phyloP scores from a whole-genome alignment of 2,797 vertebrate species.

The Sebastes reedi region DNA sequence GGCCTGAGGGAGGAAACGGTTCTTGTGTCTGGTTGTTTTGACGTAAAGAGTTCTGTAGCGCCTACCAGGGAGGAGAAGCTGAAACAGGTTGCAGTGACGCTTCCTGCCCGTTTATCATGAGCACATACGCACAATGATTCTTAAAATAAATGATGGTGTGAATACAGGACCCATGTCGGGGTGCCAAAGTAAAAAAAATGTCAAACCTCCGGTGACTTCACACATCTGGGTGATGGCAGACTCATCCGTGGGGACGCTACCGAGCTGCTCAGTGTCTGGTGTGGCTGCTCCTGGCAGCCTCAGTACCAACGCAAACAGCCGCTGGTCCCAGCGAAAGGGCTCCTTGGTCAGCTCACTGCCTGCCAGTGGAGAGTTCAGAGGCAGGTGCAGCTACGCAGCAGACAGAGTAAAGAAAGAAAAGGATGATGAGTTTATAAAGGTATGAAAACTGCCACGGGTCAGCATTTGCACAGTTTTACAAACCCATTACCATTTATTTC shows the following conservation, averaged over 20 bases:
- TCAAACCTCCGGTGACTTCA: constrained; percentile 97
- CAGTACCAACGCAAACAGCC: constrained; percentile 95
- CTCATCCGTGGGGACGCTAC: constrained; percentile 96
- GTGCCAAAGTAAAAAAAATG: background rate
- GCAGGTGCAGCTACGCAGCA: constrained; percentile 91
- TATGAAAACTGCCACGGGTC: background rate
- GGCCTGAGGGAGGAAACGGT: no score
- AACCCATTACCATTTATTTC: background rate
- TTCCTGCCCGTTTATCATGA: background rate
- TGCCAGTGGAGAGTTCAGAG: constrained; percentile 94
- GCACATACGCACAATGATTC: background rate
- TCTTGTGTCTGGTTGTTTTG: no score
- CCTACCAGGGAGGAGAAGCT: no score
- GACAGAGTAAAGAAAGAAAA: background rate
- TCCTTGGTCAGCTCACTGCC: constrained; percentile 99
- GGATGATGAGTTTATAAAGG: background rate
- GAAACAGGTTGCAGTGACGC: no score
- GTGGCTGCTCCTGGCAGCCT: constrained; percentile 91
- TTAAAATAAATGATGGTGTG: background rate
- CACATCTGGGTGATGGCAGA: constrained; percentile 99
- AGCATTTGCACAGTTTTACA: background rate
- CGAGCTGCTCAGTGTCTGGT: constrained; percentile 94
- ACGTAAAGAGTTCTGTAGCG: no score
- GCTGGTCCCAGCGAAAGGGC: constrained; percentile 99
- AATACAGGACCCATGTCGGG: background rate